Base-by-base conservation (phyloP, 37 sponge, comb jelly and placozoan species). In the Axinella damicornis region DNA sequence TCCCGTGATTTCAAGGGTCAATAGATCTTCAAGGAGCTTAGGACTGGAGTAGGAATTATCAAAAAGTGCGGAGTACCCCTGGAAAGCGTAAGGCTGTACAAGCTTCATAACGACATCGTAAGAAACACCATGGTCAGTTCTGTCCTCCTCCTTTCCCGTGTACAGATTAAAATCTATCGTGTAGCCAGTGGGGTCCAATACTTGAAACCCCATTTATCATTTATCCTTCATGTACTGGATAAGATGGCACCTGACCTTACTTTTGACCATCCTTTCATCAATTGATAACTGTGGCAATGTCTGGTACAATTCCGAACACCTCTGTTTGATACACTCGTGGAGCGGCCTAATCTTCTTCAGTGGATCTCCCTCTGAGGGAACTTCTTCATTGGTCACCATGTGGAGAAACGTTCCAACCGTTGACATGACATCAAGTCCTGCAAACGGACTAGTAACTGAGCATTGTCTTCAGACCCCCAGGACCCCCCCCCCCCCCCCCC, bases 201-300 rank as follows among this genome's bases (percentile, higher is more conserved):
- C 33, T 83, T 83, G 27, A 63, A 71, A 0, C 83, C 73, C 73
- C 83, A 83, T 64, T n/a, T n/a, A n/a, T n/a, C n/a, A 74, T 71
- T 81, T 81, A 30, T 81, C 69, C 13, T 71, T 25, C 18, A 83
- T 72, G 66, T 83, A 83, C 60, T 85, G 85, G 11, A 27, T 14
- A 57, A 84, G 63, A 18, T 18, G 76, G 11, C 53, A 20, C 25
- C 85, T 39, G 1, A 57, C 76, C 37, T 84, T 84, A 13, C 57
- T 66, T 56, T 65, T 75, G 5, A 84, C 65, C 86, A 84, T 84
- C 2, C 67, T 34, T 37, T 84, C 85, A 75, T 84, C 85, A 65
- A 84, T 27, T 5, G 56, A 30, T 2, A 84, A 1, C 14, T 54
- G 33, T 18, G 6, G 46, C 16, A 20, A 4, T 4, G 66, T 46